Conservation (phyloP, 1,140 invertebrate genomes). For the Drosophila pruinosa region DNA sequence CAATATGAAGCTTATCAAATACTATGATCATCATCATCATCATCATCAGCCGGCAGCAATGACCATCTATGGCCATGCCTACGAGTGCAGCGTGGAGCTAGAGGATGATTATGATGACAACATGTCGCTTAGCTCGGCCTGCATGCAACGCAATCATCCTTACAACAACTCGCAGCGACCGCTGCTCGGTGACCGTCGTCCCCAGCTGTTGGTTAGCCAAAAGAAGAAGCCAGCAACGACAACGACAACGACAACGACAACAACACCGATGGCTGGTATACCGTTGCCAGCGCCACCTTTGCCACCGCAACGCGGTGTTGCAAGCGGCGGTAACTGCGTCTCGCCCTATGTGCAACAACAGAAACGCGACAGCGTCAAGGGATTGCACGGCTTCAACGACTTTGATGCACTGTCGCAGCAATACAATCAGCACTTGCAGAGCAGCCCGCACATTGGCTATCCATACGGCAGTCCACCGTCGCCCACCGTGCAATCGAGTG, state of each 20-base stretch:
- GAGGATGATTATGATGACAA: conserved; percentile 70
- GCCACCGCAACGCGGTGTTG: conserved; percentile 24
- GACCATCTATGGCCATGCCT: conserved; percentile 49
- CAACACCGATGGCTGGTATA: conserved; percentile 6
- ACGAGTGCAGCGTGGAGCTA: conserved; percentile 42
- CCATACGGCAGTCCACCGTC: conserved; percentile 78
- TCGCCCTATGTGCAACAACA: conserved; percentile 76
- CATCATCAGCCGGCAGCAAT: conserved; percentile 26
- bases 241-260: conserved; percentile 8
- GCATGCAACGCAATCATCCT: conserved; percentile 71
- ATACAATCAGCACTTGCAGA: conserved; percentile 73
- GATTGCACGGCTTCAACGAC: conserved; percentile 77
- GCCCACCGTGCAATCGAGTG: conserved; percentile 64
- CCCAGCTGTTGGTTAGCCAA: conserved; percentile 37
- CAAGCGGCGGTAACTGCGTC: conserved; percentile 36
- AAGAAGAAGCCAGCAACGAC: conserved; percentile 35
- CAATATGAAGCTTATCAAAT: conserved; percentile 56
- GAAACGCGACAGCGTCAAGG: conserved; percentile 74
- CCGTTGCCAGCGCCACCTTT: conserved; percentile 32
- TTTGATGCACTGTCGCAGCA: conserved; percentile 78
- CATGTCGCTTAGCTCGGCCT: conserved; percentile 56
- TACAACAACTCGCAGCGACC: conserved; percentile 75
- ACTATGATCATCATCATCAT: conserved; percentile 47
- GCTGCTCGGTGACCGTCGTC: conserved; percentile 62
- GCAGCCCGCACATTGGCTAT: conserved; percentile 68